These are phyloP conservation scores for Arvicanthis niloticus DNA, from an alignment of 2,113 vertebrate species.

Conservation along the genomic window DNA sequence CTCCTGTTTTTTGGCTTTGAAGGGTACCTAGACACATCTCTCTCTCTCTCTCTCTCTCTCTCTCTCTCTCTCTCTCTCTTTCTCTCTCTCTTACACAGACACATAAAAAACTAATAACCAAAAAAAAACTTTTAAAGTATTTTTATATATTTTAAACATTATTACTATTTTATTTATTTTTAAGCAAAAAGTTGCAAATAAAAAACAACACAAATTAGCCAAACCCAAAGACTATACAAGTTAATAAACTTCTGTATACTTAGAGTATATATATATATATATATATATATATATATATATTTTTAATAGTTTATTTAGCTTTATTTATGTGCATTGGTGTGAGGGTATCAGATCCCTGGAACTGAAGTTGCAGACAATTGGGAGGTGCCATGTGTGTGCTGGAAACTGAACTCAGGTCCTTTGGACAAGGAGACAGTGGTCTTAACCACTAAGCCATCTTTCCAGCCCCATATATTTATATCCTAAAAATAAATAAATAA, in stretches of 20 bases:
- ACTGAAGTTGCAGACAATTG: no score
- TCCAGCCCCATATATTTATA: neutral
- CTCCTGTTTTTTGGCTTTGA: neutral
- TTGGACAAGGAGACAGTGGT: no score
- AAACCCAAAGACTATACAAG: neutral
- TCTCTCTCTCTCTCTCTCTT: no score
- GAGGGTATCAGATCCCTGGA: no score
- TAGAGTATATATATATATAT: neutral
- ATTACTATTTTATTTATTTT: neutral
- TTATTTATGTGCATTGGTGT: no score
- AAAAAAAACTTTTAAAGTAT: neutral
- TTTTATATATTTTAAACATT: neutral
- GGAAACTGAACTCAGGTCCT: no score
- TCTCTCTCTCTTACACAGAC: no score
- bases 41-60: no score
- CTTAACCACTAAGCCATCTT: no score
- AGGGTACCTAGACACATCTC: neutral
- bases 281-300: no score
- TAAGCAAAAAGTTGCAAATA: neutral
- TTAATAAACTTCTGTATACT: neutral
- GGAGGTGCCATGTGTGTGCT: no score
- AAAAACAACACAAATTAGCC: neutral
- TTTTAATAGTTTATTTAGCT: no score
- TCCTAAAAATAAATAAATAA: neutral
- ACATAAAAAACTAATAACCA: neutral